These are phyloP conservation scores for Leucophora obtusa DNA, from an alignment of 2,888 invertebrate genomes.

Conservation along the genomic window DNA sequence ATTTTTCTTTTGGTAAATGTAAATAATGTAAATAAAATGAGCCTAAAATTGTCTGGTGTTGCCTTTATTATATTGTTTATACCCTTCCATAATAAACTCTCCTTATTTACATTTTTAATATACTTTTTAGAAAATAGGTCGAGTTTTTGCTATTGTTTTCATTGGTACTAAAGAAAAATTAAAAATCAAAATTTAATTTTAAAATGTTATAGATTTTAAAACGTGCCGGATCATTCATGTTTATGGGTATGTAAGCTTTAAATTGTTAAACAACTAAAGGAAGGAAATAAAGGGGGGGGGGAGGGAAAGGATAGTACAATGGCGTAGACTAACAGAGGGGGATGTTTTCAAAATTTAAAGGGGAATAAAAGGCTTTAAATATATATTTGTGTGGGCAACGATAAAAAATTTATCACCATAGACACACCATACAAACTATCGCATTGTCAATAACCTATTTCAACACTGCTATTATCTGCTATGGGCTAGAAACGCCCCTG, in stretches of 20 bases:
- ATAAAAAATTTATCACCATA: no score
- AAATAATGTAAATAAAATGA: conserved; percentile 8
- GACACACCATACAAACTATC: no score
- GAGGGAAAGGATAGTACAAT: not conserved
- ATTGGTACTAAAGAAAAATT: conserved; percentile 26
- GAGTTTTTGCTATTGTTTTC: conserved; percentile 3
- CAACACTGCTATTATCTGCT: no score
- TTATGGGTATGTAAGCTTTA: conserved; percentile 30
- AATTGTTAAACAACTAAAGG: conserved; percentile 18
- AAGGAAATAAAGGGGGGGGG: not conserved
- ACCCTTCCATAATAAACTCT: not conserved
- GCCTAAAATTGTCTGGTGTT: not conserved
- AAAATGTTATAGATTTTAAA: conserved; percentile 39
- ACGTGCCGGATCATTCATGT: conserved; percentile 48
- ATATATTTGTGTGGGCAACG: no score
- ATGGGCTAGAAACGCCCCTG: conserved; percentile 15
- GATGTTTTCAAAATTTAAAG: no score
- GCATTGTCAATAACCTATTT: no score
- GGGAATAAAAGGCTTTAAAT: no score
- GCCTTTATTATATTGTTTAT: not conserved
- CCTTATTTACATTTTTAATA: conserved; percentile 1
- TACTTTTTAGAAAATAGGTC: not conserved
- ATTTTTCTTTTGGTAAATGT: not conserved
- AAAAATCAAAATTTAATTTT: conserved; percentile 47
- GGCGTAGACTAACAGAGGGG: not conserved